A percentile compares a stretch with the other conserved stretches of the same genome.
Conservation (phyloP, 2,113 vertebrate genomes). For the Pongo pygmaeus region DNA sequence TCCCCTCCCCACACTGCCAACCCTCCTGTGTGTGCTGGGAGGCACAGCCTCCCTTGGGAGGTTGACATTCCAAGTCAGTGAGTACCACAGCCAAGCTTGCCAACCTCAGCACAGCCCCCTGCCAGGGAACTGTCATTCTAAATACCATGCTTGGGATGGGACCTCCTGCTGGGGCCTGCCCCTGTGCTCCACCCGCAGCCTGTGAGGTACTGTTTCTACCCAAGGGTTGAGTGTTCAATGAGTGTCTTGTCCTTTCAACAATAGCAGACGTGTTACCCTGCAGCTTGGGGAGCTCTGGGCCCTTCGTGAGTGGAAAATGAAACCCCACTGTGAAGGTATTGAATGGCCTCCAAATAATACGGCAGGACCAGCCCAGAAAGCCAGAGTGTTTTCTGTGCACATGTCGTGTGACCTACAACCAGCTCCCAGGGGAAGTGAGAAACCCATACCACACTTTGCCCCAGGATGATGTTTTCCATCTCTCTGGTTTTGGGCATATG, state of each 20-base stretch:
- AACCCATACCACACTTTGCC: too few species aligned
- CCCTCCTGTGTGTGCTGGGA: neutral
- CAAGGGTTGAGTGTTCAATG: neutral
- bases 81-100: neutral
- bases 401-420: neutral
- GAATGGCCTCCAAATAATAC: neutral
- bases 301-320: neutral
- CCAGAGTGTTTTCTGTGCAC: neutral
- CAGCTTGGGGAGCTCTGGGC: neutral
- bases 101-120: fast-evolving
- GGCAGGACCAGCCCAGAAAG: neutral
- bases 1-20: neutral
- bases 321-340: neutral
- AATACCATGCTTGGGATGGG: neutral
- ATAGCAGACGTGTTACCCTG: fast-evolving
- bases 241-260: neutral
- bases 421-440: neutral
- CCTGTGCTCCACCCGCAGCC: neutral
- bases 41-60: fast-evolving
- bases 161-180: fast-evolving
- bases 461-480: neutral
- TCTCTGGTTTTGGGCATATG: neutral
- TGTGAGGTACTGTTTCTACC: neutral
- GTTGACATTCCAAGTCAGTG: neutral
- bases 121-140: neutral